Conservation (phyloP, 2,888 invertebrate genomes). For the Rutpela maculata region DNA sequence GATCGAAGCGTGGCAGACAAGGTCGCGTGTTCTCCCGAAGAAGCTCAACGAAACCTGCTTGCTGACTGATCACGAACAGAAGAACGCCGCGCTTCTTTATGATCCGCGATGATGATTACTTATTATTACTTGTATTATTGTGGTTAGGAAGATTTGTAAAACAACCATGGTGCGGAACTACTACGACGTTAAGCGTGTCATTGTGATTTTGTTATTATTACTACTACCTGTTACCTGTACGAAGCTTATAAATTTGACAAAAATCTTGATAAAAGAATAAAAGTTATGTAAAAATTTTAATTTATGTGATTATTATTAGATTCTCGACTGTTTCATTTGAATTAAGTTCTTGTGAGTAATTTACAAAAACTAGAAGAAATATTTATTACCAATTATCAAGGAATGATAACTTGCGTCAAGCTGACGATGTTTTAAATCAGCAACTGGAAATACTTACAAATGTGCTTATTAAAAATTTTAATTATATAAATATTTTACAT, state of each 20-base stretch:
- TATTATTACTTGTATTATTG: slow-evolving; percentile 31
- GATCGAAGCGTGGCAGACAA: slow-evolving; percentile 41
- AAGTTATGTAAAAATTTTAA: background rate
- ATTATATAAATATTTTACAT: too few relatives aligned
- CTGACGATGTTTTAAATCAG: background rate
- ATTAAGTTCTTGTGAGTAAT: background rate
- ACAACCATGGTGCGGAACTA: slow-evolving; percentile 8
- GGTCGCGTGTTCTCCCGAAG: slow-evolving; percentile 36
- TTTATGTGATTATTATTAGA: background rate
- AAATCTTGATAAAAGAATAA: background rate
- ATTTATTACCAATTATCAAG: background rate
- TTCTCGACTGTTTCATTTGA: background rate
- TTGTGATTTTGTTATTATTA: background rate
- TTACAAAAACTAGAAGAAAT: too few relatives aligned
- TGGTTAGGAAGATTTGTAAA: slow-evolving; percentile 23
- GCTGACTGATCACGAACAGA: slow-evolving; percentile 32
- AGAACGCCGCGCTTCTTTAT: slow-evolving; percentile 20
- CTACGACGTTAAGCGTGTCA: slow-evolving; percentile 25
- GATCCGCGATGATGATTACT: slow-evolving; percentile 28
- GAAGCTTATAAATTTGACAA: background rate
- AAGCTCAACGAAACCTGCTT: slow-evolving; percentile 22
- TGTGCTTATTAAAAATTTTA: too few relatives aligned
- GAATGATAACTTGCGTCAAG: background rate
- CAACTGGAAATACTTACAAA: background rate
- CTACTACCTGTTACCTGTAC: background rate